Base-by-base conservation (phyloP, 2,113 vertebrate species). In the Ondatra zibethicus region DNA sequence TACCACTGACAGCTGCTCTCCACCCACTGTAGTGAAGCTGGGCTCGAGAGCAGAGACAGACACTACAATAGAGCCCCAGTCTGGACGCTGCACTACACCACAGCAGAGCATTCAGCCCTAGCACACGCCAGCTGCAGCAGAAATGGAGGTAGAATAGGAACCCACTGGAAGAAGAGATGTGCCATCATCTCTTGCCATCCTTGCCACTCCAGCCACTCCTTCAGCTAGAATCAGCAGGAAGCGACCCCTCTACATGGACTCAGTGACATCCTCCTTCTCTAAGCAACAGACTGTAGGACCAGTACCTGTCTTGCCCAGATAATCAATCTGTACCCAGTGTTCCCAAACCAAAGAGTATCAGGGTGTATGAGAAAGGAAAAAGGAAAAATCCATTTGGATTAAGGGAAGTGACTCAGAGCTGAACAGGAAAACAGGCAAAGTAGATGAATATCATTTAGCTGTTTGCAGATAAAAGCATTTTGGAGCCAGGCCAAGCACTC, bases 361-460 rank as follows among this genome's bases (percentile, higher is more conserved):
- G 94, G 91, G 25, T 84, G 88, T 85, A 94, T 50, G 84, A 72
- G 84, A 80, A 89, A 66, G 78, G 73, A 73, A 61, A 66, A 73
- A 66, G 58, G 63, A 85, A 96, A 89, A 89, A 68, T 45, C 36
- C 92, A 96, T 84, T 89, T 97, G 93, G 73, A 55, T 96, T 89
- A 58, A 91, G 78, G 97, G 88, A 97, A 95, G 95, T 97, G 98
- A 97, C 63, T 98, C 98, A 97, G 96, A 97, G 95, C 96, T 97
- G 96, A 96, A 88, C 92, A 97, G 96, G 95, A 97, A 98, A 97
- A 98, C 1, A 17, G 89, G 88, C 98, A 96, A 95, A 89, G 89
- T 96, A 97, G 89, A 98, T 89, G 25, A 97, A 88, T 94, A 89
- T 70, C 89, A 94, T 91, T 94, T 96, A 97, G 97, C 95, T 96